Evolutionary conservation across 2,888 invertebrate species (phyloP), one percentile per base, ranked within the genome.

Genomic region (Anthrax anthrax): DNA sequence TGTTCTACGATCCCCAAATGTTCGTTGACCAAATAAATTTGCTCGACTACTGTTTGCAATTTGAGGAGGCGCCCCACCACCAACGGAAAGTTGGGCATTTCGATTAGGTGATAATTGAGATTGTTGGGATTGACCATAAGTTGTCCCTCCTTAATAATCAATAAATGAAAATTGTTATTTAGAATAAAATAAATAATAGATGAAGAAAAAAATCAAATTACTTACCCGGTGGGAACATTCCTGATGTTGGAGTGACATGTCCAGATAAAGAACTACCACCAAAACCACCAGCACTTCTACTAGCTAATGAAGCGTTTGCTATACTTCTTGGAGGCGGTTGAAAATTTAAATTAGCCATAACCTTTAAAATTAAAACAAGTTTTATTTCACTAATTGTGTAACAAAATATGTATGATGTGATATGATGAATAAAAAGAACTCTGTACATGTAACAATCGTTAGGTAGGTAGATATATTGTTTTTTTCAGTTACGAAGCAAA

Each of bases 311-410:
- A 61, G 76, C 80, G 71, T 84, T 84, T 70, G 84, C 84, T 74
- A 88, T 81, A 76, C 84, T 88, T 75, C 88, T 80, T 71, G 87
- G 86, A 61, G 84, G 81, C 74, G 82, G 83, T 71, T 84, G 84
- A 74, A 87, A 86, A 76, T 88, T 88, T 80, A 88, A 78, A 78
- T 87, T 88, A 76, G 88, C 88, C 87, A 89, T 88, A 80, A 81
- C 85, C 84, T 76, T 71, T n/a, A 52, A 56, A 14, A 65, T 18
- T n/a, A 17, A 29, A 17, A 32, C 8, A 6, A 23, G 4, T 23
- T 23, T n/a, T n/a, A n/a, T n/a, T n/a, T n/a, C n/a, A 27, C 3
- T n/a, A 27, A 4, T 27, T 27, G 8, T n/a, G 23, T 40, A 12
- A 37, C 32, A 17, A 37, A n/a, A n/a, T n/a, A n/a, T n/a, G n/a